Base-by-base conservation (phyloP, 2,797 vertebrate species). In the Sternarchorhynchus goeldii region DNA sequence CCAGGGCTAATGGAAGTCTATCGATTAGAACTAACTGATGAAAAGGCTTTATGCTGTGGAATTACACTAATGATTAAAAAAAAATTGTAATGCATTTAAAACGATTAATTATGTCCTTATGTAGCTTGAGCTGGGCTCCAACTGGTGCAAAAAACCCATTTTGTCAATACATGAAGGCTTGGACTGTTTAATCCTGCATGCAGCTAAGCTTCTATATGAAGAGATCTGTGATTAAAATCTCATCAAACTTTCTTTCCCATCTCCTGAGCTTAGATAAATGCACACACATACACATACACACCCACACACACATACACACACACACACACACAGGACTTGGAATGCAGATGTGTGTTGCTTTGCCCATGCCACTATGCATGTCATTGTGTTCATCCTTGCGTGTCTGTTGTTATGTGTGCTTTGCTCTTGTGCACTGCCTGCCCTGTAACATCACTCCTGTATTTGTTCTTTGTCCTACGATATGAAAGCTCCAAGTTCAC, bases 131-230 rank as follows among this genome's bases (percentile, higher is more conserved):
- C 41, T 21, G 31, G 82, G 36, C 82, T 82, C 77, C 87, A 84
- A 77, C 66, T 84, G 68, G 82, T 34, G 16, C 79, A 76, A 87
- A 91, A 89, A 89, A 87, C 88, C 79, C 80, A 82, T 89, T 86
- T 81, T 86, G 86, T 91, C 89, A 89, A 89, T 90, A 88, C 83
- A 57, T 80, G 84, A 90, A 87, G 84, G 85, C 90, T 90, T 87
- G 87, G 31, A 73, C 77, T 45, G 70, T 76, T 82, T 88, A 91
- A 90, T 90, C 87, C 88, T 59, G 78, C 86, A 72, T 81, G 78
- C 87, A 85, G 83, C 71, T 82, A 80, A 86, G 84, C 83, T 81
- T 80, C 76, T 62, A 3, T 78, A 85, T 86, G 80, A 34, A 83
- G 81, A 76, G 88, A 88, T 88, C 84, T 83, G 86, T 90, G 86